phyloP scores from a whole-genome alignment of 2,888 invertebrate genomes.

The Dynastes hyllus region DNA sequence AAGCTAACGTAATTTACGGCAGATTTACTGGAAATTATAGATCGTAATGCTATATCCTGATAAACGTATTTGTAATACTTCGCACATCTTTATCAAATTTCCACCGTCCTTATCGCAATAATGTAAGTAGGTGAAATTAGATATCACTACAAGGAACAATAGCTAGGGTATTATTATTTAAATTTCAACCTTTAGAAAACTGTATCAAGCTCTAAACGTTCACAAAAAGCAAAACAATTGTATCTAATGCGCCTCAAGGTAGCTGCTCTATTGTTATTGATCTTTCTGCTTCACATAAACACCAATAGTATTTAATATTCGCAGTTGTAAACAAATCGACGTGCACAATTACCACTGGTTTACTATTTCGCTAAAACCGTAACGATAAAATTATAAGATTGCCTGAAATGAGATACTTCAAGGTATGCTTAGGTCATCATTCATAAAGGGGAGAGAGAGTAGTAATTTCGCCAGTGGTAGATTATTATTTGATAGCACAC shows the following conservation, averaged over 20 bases:
- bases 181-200: slow-evolving; percentile 26
- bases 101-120: neutral
- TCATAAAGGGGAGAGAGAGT: slow-evolving; percentile 24
- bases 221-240: slow-evolving; percentile 12
- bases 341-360: slow-evolving; percentile 14
- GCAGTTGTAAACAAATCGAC: slow-evolving; percentile 8
- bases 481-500: slow-evolving; percentile 28
- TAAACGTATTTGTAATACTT: neutral
- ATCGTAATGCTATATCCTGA: slow-evolving; percentile 1
- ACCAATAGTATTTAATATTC: slow-evolving; percentile 18
- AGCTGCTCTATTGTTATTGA: slow-evolving; percentile 24
- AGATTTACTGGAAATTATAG: slow-evolving; percentile 27
- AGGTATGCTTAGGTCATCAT: slow-evolving; percentile 21
- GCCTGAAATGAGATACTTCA: slow-evolving; percentile 13
- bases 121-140: neutral
- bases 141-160: slow-evolving; percentile 8
- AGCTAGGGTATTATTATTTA: slow-evolving; percentile 17
- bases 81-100: slow-evolving; percentile 26
- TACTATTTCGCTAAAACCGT: slow-evolving; percentile 18
- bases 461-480: slow-evolving; percentile 22
- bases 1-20: slow-evolving; percentile 34
- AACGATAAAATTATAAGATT: slow-evolving; percentile 21
- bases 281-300: slow-evolving; percentile 21
- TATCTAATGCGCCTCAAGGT: slow-evolving; percentile 5
- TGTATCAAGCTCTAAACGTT: neutral